These are phyloP conservation scores for Saimiri boliviensis DNA, from an alignment of 2,113 vertebrate species.

Conservation along the genomic window DNA sequence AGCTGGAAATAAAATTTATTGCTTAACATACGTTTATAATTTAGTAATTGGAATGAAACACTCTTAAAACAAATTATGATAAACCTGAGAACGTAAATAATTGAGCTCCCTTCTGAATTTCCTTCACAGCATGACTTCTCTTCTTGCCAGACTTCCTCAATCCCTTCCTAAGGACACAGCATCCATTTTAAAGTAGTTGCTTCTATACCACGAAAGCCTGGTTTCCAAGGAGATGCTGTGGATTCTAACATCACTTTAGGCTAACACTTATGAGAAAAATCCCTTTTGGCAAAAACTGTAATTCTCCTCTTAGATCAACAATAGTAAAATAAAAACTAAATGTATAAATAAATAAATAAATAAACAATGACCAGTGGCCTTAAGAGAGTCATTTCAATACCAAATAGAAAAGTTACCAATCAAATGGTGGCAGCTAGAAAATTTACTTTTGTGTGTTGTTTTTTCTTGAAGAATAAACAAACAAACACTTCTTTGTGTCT, in stretches of 20 bases:
- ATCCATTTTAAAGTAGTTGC: neutral
- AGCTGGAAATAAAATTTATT: constrained; percentile 5
- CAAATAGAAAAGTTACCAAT: constrained; percentile 25
- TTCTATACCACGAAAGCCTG: neutral
- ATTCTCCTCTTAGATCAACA: constrained; percentile 1
- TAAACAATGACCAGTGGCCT: neutral
- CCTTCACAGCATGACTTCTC: neutral
- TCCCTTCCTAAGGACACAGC: neutral
- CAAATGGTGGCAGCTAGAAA: constrained; percentile 30
- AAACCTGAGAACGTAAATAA: constrained; percentile 14
- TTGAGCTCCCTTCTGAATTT: constrained; percentile 17
- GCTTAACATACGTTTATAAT: neutral
- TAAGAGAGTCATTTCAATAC: neutral
- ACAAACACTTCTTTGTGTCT: constrained; percentile 48
- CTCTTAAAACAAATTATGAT: constrained; percentile 27
- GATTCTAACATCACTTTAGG: neutral
- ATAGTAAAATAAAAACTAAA: neutral
- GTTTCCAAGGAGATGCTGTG: neutral
- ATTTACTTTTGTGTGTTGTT: neutral
- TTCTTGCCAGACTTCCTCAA: constrained; percentile 34
- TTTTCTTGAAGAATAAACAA: constrained; percentile 57
- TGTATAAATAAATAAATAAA: constrained; percentile 15
- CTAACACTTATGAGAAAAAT: constrained; percentile 38
- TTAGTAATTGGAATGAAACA: neutral
- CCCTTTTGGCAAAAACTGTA: neutral